phyloP scores from a whole-genome alignment of 2,797 vertebrate genomes.

The Gallinago stenura region DNA sequence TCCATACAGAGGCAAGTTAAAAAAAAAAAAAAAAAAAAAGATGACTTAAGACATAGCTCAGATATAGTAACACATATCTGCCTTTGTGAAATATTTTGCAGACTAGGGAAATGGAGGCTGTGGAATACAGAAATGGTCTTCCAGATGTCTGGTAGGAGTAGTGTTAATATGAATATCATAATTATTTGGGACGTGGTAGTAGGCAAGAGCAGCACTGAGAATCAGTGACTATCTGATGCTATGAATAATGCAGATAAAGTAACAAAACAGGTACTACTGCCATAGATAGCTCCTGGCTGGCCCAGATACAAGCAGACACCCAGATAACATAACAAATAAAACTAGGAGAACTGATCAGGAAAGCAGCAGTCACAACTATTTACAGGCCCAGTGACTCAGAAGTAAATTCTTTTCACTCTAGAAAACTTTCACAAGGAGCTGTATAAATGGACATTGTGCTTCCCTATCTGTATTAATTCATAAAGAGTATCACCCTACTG shows the following conservation, averaged over 20 bases:
- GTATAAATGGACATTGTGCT: neutral
- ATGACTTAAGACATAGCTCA: neutral
- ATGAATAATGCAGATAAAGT: neutral
- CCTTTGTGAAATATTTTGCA: neutral
- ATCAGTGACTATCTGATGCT: neutral
- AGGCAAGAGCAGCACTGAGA: neutral
- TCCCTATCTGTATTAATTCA: neutral
- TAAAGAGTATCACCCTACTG: neutral
- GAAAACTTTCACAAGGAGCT: neutral
- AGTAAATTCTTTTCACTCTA: neutral
- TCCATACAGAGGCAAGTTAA: neutral
- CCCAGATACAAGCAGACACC: neutral
- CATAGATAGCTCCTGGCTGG: neutral
- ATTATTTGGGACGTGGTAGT: neutral
- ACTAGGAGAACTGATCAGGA: neutral
- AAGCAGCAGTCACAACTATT: neutral
- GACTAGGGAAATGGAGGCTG: neutral
- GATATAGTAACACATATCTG: neutral
- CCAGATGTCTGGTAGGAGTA: neutral
- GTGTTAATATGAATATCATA: neutral
- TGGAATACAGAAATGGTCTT: neutral
- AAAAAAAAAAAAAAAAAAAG: neutral
- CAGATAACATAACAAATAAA: neutral
- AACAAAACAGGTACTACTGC: neutral
- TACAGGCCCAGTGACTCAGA: neutral